Evolutionary conservation across 2,797 vertebrate species (phyloP), one percentile per base, ranked within the genome.

Genomic region (Micropoecilia bifurca): DNA sequence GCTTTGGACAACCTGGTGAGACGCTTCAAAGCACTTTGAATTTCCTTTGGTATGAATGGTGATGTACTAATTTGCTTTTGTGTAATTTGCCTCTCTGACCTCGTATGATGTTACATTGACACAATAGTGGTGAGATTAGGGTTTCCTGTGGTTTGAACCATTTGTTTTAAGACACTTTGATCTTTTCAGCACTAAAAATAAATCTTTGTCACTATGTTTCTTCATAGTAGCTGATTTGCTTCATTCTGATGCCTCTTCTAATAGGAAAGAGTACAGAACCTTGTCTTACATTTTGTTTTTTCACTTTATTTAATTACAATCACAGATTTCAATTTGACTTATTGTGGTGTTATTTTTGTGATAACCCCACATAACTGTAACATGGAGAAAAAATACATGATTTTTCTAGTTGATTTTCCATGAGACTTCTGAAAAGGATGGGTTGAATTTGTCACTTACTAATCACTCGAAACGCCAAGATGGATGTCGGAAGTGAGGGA

Each of bases 151-250:
- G 78, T 63, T 46, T 73, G 41, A 59, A 75, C 78, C 80, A 85
- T 78, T 80, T 83, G 84, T 82, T 82, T 39, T 73, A 74, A 69
- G 74, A 74, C 61, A 59, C 69, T 74, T 69, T 45, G 43, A 50
- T 79, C 41, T 61, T 75, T 79, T 79, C 75, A 47, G 61, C 5
- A 71, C 30, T 77, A 66, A 80, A 74, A n/a, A 77, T 74, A 57
- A 43, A 48, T 81, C 59, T 82, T 63, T 33, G 10, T 71, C 80
- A 77, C 46, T 71, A 43, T 46, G 50, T 57, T 47, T 63, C 30
- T 71, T 74, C 48, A 22, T n/a, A 22, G 36, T 73, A 3, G 22
- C 48, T 76, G 69, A 48, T 45, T 43, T 45, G 45, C 59, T 53
- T 25, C 72, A 73, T 63, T 63, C 28, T 75, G 36, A 59, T 16